phyloP scores from a whole-genome alignment of 92 coral and sea anemone species.

The Zoanthus solanderi region DNA sequence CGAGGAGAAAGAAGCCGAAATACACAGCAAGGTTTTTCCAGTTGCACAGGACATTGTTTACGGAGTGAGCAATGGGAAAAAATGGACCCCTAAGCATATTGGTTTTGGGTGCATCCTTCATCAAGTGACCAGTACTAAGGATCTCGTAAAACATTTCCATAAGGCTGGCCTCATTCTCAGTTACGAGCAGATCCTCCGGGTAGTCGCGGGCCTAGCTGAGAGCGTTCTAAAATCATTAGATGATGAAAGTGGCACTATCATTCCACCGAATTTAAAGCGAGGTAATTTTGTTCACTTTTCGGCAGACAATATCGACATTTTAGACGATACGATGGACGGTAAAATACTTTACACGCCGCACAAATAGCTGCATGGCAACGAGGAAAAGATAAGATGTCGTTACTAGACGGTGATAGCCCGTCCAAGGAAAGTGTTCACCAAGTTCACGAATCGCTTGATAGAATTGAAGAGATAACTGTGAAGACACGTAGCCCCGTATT shows the following conservation, averaged over 20 bases:
- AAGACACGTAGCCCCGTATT: constrained; percentile 56
- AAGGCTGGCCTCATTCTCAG: constrained; percentile 70
- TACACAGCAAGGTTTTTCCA: too few relatives aligned
- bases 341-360: constrained; percentile 72
- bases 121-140: constrained; percentile 68
- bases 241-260: constrained; percentile 42
- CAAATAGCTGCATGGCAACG: constrained; percentile 74
- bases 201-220: constrained; percentile 68
- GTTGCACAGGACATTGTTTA: too few relatives aligned
- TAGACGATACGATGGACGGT: constrained; percentile 59
- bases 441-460: constrained; percentile 63
- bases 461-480: constrained; percentile 29
- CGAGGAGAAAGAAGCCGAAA: constrained; percentile 47
- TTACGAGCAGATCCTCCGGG: constrained; percentile 65
- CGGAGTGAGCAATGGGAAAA: constrained; percentile 58
- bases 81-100: not conserved
- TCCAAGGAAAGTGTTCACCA: constrained; percentile 31
- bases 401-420: constrained; percentile 50
- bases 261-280: constrained; percentile 57
- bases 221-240: constrained; percentile 42
- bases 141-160: constrained; percentile 64
- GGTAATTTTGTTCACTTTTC: constrained; percentile 52
- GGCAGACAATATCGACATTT: not conserved
- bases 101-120: constrained; percentile 72
- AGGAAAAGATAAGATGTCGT: constrained; percentile 33